Evolutionary conservation across 92 coral and sea anemone species (phyloP), one percentile per base, ranked within the genome.

Genomic region (Palythoa grandiflora): DNA sequence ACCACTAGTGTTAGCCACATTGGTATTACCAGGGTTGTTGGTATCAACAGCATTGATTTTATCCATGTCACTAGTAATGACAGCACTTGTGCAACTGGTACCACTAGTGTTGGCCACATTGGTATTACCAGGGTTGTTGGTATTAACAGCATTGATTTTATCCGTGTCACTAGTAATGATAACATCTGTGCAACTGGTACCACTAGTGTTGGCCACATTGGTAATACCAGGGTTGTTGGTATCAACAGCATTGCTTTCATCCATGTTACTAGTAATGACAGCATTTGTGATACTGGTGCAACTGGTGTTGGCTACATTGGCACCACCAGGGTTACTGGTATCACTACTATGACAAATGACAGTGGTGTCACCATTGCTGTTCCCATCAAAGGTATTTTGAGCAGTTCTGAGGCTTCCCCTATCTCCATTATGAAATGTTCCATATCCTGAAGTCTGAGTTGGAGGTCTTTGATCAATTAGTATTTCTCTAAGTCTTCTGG

Each of bases 401-500:
- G 10, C 38, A 20, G 63, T 3, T 9, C 38, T 11, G n/a, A 19
- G n/a, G n/a, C 10, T 77, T 77, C 11, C 66, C 12, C 38, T 38
- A 19, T 10, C 3, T 54, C 11, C 51, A 39, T 54, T 77, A 77
- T n/a, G 9, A 65, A 77, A 14, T 4, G 68, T 28, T 35, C 86
- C 86, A 39, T 81, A 81, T 12, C 75, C 86, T 15, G 5, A 0
- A 38, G 60, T 9, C 15, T 51, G 37, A 12, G 51, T 38, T 19
- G 70, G 28, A 3, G 14, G 20, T 20, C 47, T 35, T 13, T 28
- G 28, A 19, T 38, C 60, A 13, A 36, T n/a, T 14, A 53, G 60
- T 83, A 50, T 72, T 21, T 75, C 47, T 51, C 48, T 52, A 8
- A 91, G 61, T 78, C 92, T 81, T 44, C 92, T 59, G 47, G 89